These are phyloP conservation scores for Laterallus jamaicensis DNA, from an alignment of 2,113 vertebrate genomes.

Conservation along the genomic window DNA sequence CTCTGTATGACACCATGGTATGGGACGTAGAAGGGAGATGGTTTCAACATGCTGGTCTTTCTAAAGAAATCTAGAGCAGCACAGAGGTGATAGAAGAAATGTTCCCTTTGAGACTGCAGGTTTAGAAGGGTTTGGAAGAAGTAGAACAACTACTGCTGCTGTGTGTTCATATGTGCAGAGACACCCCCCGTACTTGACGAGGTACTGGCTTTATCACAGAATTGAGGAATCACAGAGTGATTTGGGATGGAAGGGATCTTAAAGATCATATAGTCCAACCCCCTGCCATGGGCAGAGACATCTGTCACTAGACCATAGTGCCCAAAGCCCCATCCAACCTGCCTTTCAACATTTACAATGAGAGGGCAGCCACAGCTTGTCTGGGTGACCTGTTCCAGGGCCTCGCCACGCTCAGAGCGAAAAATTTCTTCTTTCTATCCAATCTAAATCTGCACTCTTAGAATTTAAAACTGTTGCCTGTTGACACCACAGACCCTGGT, in stretches of 20 bases:
- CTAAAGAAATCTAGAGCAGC: background rate
- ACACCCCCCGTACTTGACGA: fast-evolving
- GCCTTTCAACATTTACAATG: background rate
- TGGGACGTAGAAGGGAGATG: background rate
- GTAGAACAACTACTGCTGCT: background rate
- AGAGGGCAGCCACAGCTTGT: background rate
- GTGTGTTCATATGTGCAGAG: background rate
- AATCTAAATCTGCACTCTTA: background rate
- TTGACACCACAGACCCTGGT: background rate
- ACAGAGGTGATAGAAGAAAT: background rate
- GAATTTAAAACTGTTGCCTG: fast-evolving
- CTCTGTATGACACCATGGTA: background rate
- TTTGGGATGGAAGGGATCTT: background rate
- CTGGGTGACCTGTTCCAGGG: background rate
- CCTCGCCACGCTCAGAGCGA: background rate
- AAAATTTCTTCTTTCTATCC: background rate
- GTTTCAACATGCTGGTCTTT: background rate
- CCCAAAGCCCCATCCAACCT: background rate
- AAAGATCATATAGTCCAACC: background rate
- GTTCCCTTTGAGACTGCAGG: background rate
- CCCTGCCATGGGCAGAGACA: background rate
- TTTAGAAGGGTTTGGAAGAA: background rate
- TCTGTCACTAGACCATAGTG: background rate
- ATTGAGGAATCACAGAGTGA: fast-evolving
- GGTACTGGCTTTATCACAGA: background rate